Evolutionary conservation across 2,797 vertebrate species (phyloP), one percentile per base, ranked within the genome.

Genomic region (Gymnothorax reevesii): DNA sequence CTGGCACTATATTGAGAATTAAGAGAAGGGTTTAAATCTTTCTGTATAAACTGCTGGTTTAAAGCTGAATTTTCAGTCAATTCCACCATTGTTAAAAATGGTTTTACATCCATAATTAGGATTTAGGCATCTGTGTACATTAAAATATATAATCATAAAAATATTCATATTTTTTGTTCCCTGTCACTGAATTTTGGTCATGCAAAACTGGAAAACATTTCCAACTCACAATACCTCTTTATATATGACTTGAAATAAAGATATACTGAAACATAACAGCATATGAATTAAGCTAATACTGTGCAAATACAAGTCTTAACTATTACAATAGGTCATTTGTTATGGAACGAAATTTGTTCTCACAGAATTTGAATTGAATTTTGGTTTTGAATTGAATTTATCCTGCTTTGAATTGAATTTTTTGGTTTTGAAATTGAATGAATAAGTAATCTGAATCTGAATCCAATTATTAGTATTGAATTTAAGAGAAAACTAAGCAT

Each of bases 1-100:
- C 96, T 97, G 97, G 96, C 96, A 97, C 96, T 96, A 97, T 90
- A 94, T 92, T 95, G 93, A 95, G 88, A 95, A 95, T 95, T 94
- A 94, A 94, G 90, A 95, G 91, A 86, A 89, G 94, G 91, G 88
- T 90, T 89, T 92, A 86, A 90, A 88, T 27, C 87, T 94, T 92
- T 92, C 92, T 95, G 92, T 94, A 91, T 92, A 93, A 93, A 93
- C 92, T 57, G 82, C 87, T 77, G 87, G 88, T 88, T 84, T 91
- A 85, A 92, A 92, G 88, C 91, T 79, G 83, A 90, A 90, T 60
- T 62, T 90, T 89, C 91, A 91, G 89, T 91, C 87, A 92, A 88
- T 80, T 86, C 89, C 33, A 89, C 88, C 90, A 94, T 90, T 86
- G 92, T 90, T 93, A 92, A 93, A 87, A 90, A 87, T 4, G 66